Base-by-base conservation (phyloP, 2,113 vertebrate species). In the Oryzias javanicus region DNA sequence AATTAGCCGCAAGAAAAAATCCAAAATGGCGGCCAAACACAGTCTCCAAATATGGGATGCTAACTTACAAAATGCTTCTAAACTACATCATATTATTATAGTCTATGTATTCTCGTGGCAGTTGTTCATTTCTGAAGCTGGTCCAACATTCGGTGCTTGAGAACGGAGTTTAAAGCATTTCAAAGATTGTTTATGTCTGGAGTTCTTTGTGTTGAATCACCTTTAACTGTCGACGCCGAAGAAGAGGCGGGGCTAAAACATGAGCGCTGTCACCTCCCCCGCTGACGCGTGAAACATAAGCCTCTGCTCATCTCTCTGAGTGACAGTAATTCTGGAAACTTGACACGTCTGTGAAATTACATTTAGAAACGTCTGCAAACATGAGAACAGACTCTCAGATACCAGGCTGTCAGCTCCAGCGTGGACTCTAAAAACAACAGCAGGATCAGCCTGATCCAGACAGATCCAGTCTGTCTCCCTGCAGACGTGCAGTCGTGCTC, bases 381-480 rank as follows among this genome's bases (percentile, higher is more conserved):
- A 59, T 24, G 17, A 45, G 49, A 6, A 44, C 4, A 49, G 18
- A 52, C 49, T 40, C 12, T 4, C 49, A 64, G 17, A 71, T 13
- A 61, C 48, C 46, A 16, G 17, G 60, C 66, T 69, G 72, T 79
- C 74, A 74, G 69, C 24, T 35, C 17, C 45, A 24, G 35, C 35
- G 70, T 35, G 19, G 5, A 14, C 25, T 42, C 4, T 62, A 60
- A 72, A 49, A 48, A 60, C 42, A 67, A 41, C 50, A 66, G 51
- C 55, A 17, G 64, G 67, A 78, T 86, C 75, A 77, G 72, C 70
- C n/a, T n/a, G n/a, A n/a, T n/a, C n/a, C n/a, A n/a, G n/a, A n/a
- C n/a, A n/a, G n/a, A n/a, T n/a, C n/a, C n/a, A n/a, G n/a, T n/a
- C n/a, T n/a, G n/a, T 77, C 69, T 60, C 27, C 16, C 35, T 50